A percentile compares a stretch with the other conserved stretches of the same genome.
These are phyloP conservation scores for Tinamus major DNA, from an alignment of 2,797 vertebrate species.

Conservation along the genomic window DNA sequence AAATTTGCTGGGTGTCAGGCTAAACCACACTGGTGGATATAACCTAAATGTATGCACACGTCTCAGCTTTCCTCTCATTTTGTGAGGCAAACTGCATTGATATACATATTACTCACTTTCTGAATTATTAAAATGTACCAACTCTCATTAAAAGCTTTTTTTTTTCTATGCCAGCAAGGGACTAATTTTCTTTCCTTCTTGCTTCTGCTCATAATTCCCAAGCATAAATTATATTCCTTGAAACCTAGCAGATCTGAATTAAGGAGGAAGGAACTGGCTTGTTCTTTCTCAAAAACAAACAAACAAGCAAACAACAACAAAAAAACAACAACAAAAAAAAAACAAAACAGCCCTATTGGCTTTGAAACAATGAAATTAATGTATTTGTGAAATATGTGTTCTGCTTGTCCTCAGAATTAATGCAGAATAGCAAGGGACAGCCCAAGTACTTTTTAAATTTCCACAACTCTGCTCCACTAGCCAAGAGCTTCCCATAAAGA, in stretches of 20 bases:
- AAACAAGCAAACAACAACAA: background rate
- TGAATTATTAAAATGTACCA: background rate
- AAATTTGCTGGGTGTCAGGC: background rate
- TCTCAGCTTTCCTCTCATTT: background rate
- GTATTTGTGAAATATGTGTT: background rate
- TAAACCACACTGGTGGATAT: background rate
- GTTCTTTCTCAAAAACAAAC: background rate
- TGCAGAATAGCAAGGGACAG: background rate
- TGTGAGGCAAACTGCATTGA: background rate
- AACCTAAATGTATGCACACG: background rate
- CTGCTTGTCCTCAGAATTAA: background rate
- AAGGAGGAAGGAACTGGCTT: background rate
- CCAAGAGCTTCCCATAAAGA: background rate
- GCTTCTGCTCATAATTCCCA: background rate
- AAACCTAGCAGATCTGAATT: background rate
- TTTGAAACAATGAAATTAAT: background rate
- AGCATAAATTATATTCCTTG: background rate
- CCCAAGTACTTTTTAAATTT: background rate
- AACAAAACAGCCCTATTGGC: too few relatives aligned
- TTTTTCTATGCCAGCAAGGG: background rate
- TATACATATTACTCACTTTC: background rate
- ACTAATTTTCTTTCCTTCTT: background rate
- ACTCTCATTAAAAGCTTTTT: background rate
- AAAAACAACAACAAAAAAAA: too few relatives aligned
- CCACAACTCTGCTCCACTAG: background rate